Percentiles rank a stretch among this genome's conserved stretches.
These are phyloP conservation scores for Ibidorhyncha struthersii DNA, from an alignment of 2,113 vertebrate species.

Conservation along the genomic window DNA sequence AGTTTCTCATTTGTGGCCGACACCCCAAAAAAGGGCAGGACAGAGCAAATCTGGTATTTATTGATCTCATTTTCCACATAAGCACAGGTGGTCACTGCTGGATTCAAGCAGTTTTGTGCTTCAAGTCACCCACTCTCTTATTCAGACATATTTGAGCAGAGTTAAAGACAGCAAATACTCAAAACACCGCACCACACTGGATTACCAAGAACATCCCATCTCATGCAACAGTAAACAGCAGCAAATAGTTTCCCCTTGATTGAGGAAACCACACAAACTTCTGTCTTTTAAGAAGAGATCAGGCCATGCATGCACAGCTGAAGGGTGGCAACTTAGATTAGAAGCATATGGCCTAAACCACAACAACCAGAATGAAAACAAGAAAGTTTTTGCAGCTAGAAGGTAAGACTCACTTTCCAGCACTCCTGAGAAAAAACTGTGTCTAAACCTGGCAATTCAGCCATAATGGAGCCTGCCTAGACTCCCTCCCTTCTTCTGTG, in stretches of 20 bases:
- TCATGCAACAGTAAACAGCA: not conserved
- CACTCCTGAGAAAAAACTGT: not conserved
- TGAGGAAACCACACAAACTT: not conserved
- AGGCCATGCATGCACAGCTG: not conserved
- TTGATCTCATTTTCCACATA: not conserved
- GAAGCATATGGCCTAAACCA: not conserved
- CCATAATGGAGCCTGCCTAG: not conserved
- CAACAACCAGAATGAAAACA: not conserved
- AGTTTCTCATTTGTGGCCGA: not conserved
- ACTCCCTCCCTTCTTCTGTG: not conserved
- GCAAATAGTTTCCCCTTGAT: not conserved
- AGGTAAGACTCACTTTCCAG: not conserved
- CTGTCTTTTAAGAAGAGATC: not conserved
- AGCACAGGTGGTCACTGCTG: not conserved
- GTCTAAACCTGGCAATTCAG: not conserved
- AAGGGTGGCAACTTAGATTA: not conserved
- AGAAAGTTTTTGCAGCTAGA: not conserved
- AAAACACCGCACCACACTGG: not conserved
- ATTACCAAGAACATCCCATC: not conserved
- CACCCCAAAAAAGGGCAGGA: not conserved
- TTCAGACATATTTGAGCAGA: not conserved
- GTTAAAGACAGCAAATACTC: not conserved
- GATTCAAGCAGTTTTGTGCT: not conserved
- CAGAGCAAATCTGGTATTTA: not conserved
- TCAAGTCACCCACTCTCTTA: not conserved